These are phyloP conservation scores for Tor tambroides DNA, from an alignment of 2,113 vertebrate species.

Conservation along the genomic window DNA sequence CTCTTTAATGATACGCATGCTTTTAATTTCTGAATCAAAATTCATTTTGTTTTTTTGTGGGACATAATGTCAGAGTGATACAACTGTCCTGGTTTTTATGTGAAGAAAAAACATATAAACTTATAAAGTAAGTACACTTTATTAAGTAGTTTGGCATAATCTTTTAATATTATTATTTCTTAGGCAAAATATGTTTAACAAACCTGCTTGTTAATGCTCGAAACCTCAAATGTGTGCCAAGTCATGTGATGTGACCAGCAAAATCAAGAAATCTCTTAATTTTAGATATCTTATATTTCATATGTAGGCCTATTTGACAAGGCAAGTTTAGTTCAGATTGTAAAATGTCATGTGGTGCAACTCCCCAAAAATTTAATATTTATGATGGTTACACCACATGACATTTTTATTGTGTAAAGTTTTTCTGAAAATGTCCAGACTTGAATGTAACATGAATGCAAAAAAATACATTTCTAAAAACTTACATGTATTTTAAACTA, in stretches of 20 bases:
- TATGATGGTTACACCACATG: neutral
- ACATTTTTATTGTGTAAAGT: neutral
- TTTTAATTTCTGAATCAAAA: neutral
- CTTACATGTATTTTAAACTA: neutral
- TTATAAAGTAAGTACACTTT: too few species aligned
- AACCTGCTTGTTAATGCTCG: too few species aligned
- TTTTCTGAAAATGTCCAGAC: too few species aligned
- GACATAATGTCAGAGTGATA: neutral
- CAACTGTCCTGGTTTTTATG: too few species aligned
- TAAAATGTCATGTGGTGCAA: neutral
- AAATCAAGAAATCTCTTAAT: neutral
- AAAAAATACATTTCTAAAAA: neutral
- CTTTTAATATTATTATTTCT: neutral
- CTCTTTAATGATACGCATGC: neutral
- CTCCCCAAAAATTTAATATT: too few species aligned
- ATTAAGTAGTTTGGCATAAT: neutral
- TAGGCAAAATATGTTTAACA: too few species aligned
- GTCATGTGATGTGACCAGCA: neutral
- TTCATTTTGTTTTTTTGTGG: neutral
- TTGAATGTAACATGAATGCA: neutral
- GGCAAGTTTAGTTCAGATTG: neutral
- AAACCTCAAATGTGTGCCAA: neutral
- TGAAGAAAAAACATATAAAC: neutral
- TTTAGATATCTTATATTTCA: neutral
- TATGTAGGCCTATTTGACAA: neutral